These are phyloP conservation scores for Magallana angulata DNA, from an alignment of 1,140 invertebrate genomes.

Conservation along the genomic window DNA sequence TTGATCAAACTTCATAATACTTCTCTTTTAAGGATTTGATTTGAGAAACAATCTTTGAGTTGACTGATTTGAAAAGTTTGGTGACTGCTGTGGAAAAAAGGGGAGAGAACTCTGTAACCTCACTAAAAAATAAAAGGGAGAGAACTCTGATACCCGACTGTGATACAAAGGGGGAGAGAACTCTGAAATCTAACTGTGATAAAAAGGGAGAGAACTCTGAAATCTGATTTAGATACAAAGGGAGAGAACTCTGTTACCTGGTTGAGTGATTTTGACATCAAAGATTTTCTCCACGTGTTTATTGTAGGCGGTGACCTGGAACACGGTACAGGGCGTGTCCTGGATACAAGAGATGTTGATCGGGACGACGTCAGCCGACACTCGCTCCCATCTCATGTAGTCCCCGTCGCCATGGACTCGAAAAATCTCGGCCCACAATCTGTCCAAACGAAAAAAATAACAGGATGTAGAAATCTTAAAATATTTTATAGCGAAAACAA, in stretches of 20 bases:
- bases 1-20: no score
- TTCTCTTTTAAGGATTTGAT: no score
- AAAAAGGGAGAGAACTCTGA: not conserved
- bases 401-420: conserved; percentile 89
- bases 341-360: conserved; percentile 98
- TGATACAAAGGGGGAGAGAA: not conserved
- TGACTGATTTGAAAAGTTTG: no score
- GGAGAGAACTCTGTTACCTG: conserved; percentile 84
- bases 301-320: conserved; percentile 99
- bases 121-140: not conserved
- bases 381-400: conserved; percentile 90
- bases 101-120: no score
- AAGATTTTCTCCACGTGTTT: conserved; percentile 98
- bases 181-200: not conserved
- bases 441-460: conserved; percentile 79
- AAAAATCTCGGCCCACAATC: conserved; percentile 98
- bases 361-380: conserved; percentile 97
- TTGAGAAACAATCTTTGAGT: no score
- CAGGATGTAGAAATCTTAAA: no score
- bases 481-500: no score
- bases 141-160: not conserved
- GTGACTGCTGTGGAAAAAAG: no score
- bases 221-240: not conserved
- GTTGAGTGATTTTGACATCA: conserved; percentile 96
- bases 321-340: conserved; percentile 96